Evolutionary conservation across 2,888 invertebrate species (phyloP).

Genomic region (Ctena decussata): DNA sequence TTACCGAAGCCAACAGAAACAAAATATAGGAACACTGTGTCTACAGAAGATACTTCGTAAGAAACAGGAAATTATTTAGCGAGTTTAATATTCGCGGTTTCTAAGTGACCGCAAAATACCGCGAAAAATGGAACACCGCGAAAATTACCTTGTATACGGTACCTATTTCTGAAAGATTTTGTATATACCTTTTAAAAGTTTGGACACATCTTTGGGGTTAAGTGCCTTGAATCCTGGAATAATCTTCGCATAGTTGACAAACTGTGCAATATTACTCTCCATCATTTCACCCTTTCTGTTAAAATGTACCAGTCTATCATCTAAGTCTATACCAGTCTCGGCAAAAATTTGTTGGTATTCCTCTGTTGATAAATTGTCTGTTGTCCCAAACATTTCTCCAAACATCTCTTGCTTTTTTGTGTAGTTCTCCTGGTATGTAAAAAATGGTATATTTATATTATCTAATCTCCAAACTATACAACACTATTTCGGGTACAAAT

Average conservation of each 20-base stretch:
- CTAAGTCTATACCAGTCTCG: conserved; percentile 71
- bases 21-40: too few species aligned
- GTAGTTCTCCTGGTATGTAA: conserved; percentile 52
- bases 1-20: too few species aligned
- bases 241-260: conserved; percentile 68
- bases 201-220: conserved; percentile 66
- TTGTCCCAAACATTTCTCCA: conserved; percentile 58
- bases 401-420: conserved; percentile 59
- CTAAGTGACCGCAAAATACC: too few species aligned
- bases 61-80: too few species aligned
- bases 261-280: conserved; percentile 68
- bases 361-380: conserved; percentile 50
- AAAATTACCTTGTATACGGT: too few species aligned
- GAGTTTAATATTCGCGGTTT: too few species aligned
- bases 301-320: conserved; percentile 63
- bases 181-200: conserved; percentile 68
- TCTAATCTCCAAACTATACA: too few species aligned
- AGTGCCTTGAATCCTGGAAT: conserved; percentile 71
- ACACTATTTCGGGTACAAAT: too few species aligned
- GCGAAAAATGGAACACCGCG: too few species aligned
- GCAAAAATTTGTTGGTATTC: conserved; percentile 68
- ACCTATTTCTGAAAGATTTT: too few species aligned
- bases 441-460: too few species aligned
- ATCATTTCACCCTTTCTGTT: conserved; percentile 61
- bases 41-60: too few species aligned